Conservation (phyloP, 2,113 vertebrate genomes). For the Phasianus colchicus region DNA sequence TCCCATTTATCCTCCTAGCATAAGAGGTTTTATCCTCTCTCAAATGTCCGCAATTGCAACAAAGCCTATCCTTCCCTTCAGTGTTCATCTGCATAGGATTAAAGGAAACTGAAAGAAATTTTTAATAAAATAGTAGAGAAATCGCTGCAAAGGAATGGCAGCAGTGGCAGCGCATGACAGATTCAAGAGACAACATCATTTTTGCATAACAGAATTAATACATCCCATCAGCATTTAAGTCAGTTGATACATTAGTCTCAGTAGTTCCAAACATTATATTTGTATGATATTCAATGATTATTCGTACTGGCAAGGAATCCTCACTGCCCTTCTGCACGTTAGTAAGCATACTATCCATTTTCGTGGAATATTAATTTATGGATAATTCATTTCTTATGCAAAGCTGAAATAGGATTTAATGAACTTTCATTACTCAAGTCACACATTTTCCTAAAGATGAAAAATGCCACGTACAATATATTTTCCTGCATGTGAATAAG, state of each 20-base stretch:
- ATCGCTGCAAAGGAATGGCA: not conserved
- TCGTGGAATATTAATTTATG: not conserved
- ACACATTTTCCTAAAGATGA: constrained; percentile 45
- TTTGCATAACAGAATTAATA: not conserved
- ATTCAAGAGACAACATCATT: not conserved
- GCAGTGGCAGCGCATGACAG: not conserved
- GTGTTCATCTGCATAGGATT: not conserved
- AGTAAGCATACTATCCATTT: not conserved
- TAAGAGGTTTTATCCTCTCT: not conserved
- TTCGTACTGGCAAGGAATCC: not conserved
- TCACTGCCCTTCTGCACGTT: not conserved
- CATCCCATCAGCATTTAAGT: not conserved
- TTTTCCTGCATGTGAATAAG: constrained; percentile 58
- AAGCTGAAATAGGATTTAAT: constrained; percentile 46
- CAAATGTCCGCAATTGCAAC: not conserved
- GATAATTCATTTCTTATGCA: constrained; percentile 30
- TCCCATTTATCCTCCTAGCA: not conserved
- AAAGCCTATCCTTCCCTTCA: not conserved
- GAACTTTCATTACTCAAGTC: constrained; percentile 55
- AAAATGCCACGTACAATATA: constrained; percentile 29
- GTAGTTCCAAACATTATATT: not conserved
- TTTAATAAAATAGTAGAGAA: not conserved
- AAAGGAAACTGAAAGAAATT: not conserved
- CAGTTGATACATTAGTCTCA: not conserved
- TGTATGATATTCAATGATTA: not conserved